phyloP scores from a whole-genome alignment of 2,797 vertebrate genomes.

The Phylloscopus collybita region DNA sequence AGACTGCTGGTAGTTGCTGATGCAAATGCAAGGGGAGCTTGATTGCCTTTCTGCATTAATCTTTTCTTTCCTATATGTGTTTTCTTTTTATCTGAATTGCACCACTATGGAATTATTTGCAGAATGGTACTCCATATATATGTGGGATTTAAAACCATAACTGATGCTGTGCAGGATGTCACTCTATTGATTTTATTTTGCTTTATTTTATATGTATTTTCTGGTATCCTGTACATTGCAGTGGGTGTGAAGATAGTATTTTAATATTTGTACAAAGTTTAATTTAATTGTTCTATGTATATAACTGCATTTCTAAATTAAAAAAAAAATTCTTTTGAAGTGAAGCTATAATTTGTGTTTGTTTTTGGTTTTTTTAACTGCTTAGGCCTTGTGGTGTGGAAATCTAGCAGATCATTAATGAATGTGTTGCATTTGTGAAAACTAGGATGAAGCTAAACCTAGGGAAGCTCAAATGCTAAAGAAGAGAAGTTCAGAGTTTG shows the following conservation, averaged over 20 bases:
- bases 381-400: background rate
- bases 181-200: conserved; percentile 74
- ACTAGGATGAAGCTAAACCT: background rate
- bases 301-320: conserved; percentile 91
- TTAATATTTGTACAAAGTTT: conserved; percentile 98
- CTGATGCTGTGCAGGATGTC: conserved; percentile 78
- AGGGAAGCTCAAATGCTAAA: background rate
- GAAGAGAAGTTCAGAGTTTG: background rate
- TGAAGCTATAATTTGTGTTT: background rate
- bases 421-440: background rate
- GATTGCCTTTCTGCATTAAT: conserved; percentile 65
- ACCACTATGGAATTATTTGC: conserved; percentile 74
- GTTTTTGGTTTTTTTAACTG: background rate
- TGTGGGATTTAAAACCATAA: conserved; percentile 65
- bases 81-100: conserved; percentile 54
- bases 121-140: conserved; percentile 76
- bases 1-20: conserved; percentile 18
- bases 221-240: conserved; percentile 89
- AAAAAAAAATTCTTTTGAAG: conserved; percentile 77
- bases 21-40: conserved; percentile 40
- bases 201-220: conserved; percentile 81
- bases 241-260: conserved; percentile 96
- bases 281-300: conserved; percentile 96
- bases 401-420: background rate
- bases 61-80: conserved; percentile 16